These are phyloP conservation scores for Mesodorylaimus sp. DNA, from an alignment of 2,888 invertebrate genomes.

Conservation along the genomic window DNA sequence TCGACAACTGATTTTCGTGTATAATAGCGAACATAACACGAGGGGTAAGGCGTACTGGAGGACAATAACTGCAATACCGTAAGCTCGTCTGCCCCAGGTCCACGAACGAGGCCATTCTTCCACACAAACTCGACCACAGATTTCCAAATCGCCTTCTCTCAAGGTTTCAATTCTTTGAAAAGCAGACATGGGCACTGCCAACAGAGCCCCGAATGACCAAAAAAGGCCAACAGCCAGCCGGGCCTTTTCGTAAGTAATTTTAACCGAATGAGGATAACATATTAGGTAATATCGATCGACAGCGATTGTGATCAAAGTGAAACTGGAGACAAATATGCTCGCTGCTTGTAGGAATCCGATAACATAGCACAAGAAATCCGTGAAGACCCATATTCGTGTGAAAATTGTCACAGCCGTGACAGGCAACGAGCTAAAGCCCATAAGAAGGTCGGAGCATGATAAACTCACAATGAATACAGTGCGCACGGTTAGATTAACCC, in stretches of 20 bases:
- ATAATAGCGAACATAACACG: no score
- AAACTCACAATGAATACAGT: conserved; percentile 18
- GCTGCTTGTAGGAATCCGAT: conserved; percentile 26
- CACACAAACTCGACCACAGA: no score
- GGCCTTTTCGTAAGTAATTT: conserved; percentile 20
- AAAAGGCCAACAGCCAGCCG: conserved; percentile 18
- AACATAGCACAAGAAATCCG: conserved; percentile 21
- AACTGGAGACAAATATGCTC: conserved; percentile 26
- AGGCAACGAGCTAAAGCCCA: conserved; percentile 22
- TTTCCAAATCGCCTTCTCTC: no score
- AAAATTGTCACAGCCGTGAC: conserved; percentile 25
- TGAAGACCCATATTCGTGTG: conserved; percentile 25
- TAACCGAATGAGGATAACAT: conserved; percentile 14
- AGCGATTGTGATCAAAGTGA: conserved; percentile 26
- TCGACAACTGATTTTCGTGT: no score
- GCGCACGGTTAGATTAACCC: conserved; percentile 19
- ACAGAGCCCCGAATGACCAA: conserved; percentile 21
- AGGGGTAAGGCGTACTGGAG: no score
- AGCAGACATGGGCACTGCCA: conserved; percentile 25
- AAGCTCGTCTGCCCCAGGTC: no score
- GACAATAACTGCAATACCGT: no score
- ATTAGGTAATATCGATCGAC: conserved; percentile 25
- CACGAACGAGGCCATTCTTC: no score
- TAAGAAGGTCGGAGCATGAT: conserved; percentile 16
- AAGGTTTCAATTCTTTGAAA: no score